Evolutionary conservation across 2,113 vertebrate species (phyloP).

Genomic region (Zingel zingel): DNA sequence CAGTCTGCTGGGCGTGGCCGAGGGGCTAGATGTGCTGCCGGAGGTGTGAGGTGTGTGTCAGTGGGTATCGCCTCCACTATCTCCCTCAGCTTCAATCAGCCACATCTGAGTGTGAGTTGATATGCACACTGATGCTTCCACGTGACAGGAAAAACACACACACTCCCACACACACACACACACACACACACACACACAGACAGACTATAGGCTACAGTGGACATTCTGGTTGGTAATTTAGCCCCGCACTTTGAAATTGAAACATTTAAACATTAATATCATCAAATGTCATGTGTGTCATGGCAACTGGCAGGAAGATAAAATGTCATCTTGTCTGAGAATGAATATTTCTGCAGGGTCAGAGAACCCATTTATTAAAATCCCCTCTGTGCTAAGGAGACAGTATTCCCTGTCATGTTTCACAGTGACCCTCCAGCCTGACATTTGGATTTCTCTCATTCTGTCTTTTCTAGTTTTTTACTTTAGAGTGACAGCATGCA

Average conservation of each 20-base stretch:
- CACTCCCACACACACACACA: background rate
- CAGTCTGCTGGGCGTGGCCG: background rate
- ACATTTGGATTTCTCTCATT: conserved; percentile 73
- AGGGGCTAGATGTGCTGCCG: conserved; percentile 22
- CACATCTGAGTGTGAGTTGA: conserved; percentile 35
- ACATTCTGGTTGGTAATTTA: conserved; percentile 40
- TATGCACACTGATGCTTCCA: background rate
- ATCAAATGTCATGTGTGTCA: conserved; percentile 69
- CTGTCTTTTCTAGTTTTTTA: conserved; percentile 64
- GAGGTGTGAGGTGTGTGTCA: conserved; percentile 39
- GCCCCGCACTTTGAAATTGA: conserved; percentile 48
- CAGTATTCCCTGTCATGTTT: conserved; percentile 64
- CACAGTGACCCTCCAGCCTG: conserved; percentile 63
- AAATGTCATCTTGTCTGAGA: conserved; percentile 70
- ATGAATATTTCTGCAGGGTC: conserved; percentile 67
- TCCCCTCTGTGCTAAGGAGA: conserved; percentile 44
- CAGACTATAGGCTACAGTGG: background rate
- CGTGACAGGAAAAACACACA: background rate
- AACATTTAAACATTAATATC: conserved; percentile 68
- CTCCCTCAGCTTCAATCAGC: conserved; percentile 39
- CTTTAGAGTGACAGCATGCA: conserved; percentile 29
- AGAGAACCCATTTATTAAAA: conserved; percentile 71
- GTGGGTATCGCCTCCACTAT: conserved; percentile 14
- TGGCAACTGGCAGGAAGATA: conserved; percentile 52
- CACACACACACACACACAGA: background rate